phyloP scores from a whole-genome alignment of 1,140 invertebrate species.

The Belonocnema kinseyi region DNA sequence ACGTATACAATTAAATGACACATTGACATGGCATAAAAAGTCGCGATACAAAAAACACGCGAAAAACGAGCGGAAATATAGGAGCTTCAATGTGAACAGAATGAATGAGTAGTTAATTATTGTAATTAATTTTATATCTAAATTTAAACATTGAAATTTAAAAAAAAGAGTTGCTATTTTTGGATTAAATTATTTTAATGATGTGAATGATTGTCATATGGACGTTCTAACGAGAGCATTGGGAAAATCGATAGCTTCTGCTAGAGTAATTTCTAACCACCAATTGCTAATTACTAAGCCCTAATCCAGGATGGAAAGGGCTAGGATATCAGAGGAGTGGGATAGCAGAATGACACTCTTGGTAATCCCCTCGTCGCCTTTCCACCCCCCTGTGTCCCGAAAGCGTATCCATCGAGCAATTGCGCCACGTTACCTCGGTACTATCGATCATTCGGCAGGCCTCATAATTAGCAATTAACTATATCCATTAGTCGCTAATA shows the following conservation, averaged over 20 bases:
- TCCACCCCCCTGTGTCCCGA: slow-evolving; percentile 49
- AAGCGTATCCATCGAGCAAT: slow-evolving; percentile 42
- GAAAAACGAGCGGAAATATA: too few species aligned
- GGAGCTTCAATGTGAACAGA: too few species aligned
- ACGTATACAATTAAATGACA: too few species aligned
- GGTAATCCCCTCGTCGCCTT: slow-evolving; percentile 62
- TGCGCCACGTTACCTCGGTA: slow-evolving; percentile 65
- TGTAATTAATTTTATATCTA: too few species aligned
- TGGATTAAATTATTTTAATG: too few species aligned
- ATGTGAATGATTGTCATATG: background rate
- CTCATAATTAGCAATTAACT: slow-evolving; percentile 77
- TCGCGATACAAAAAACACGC: too few species aligned
- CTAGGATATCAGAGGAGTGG: slow-evolving; percentile 31
- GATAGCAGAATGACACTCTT: slow-evolving; percentile 67
- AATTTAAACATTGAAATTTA: too few species aligned
- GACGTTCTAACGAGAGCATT: background rate
- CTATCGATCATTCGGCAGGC: slow-evolving; percentile 76
- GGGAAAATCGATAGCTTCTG: slow-evolving; percentile 32
- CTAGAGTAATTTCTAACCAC: slow-evolving; percentile 58
- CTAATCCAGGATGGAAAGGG: slow-evolving; percentile 44
- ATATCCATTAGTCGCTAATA: slow-evolving; percentile 76
- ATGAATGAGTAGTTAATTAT: too few species aligned
- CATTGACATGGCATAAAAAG: too few species aligned
- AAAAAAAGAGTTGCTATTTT: too few species aligned
- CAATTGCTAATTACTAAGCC: slow-evolving; percentile 57